Conservation (phyloP, 1,140 invertebrate species). For the Steinernema feltiae region DNA sequence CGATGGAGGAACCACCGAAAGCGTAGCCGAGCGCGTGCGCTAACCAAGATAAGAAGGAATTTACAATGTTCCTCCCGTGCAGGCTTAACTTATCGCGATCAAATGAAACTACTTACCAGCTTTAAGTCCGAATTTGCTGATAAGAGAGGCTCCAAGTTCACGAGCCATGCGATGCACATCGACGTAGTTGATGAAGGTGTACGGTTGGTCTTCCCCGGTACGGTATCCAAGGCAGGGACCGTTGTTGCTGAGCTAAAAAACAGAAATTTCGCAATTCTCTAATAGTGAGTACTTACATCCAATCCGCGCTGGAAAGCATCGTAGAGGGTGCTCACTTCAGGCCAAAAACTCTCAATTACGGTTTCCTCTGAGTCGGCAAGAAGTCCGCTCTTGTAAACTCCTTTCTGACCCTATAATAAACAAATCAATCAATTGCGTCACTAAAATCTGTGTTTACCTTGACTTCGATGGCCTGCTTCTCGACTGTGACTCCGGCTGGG, state of each 20-base stretch:
- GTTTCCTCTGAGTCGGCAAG: conserved; percentile 29
- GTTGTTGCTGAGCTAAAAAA: conserved; percentile 51
- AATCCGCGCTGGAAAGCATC: conserved; percentile 83
- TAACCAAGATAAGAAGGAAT: not conserved
- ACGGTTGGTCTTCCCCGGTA: conserved; percentile 69
- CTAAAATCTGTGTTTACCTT: conserved; percentile 10
- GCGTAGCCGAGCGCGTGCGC: not conserved
- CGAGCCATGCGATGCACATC: conserved; percentile 63
- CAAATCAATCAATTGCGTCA: not conserved
- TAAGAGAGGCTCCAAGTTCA: conserved; percentile 39
- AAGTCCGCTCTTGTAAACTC: conserved; percentile 44
- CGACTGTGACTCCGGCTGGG: conserved; percentile 22
- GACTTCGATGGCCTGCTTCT: conserved; percentile 23
- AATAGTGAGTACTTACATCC: conserved; percentile 72
- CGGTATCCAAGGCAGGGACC: conserved; percentile 58
- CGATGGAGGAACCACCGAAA: not conserved
- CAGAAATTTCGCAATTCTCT: conserved; percentile 19
- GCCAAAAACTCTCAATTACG: conserved; percentile 36
- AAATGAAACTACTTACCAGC: conserved; percentile 61
- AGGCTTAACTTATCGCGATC: conserved; percentile 59
- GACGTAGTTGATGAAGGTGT: conserved; percentile 87
- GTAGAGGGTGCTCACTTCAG: conserved; percentile 78
- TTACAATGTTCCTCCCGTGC: not conserved
- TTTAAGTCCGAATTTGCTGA: conserved; percentile 30
- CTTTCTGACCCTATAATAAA: conserved; percentile 25